Conservation (phyloP, 2,888 invertebrate species). For the Epistrophe grossulariae region DNA sequence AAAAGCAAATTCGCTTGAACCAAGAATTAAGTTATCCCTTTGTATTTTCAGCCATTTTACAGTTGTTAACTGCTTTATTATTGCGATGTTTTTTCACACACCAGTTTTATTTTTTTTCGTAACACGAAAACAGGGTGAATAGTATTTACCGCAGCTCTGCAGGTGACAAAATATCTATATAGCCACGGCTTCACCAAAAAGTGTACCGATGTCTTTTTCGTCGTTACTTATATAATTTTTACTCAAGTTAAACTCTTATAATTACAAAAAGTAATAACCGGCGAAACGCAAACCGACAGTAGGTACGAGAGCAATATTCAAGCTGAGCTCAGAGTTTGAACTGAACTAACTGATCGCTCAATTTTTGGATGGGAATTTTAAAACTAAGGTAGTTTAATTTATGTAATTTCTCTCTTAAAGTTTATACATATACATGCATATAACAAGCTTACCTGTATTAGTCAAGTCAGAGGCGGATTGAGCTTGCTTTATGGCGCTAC, state of each 20-base stretch:
- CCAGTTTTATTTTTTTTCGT: slow-evolving; percentile 11
- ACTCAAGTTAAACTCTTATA: not conserved
- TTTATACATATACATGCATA: not conserved
- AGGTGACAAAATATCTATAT: slow-evolving; percentile 35
- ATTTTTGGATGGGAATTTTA: not conserved
- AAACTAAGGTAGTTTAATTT: not conserved
- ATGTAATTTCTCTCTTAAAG: not conserved
- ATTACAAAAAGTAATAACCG: slow-evolving; percentile 11
- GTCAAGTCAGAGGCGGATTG: not conserved
- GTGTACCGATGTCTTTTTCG: not conserved
- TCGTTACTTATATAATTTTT: not conserved
- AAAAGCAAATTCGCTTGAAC: slow-evolving; percentile 13
- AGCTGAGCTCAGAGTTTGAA: slow-evolving; percentile 57
- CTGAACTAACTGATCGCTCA: not conserved
- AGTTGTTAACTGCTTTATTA: slow-evolving; percentile 39
- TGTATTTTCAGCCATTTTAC: slow-evolving; percentile 68
- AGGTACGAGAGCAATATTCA: slow-evolving; percentile 43
- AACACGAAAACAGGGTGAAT: slow-evolving; percentile 48
- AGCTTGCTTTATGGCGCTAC: not conserved
- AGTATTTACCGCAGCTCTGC: slow-evolving; percentile 18
- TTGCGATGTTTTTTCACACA: not conserved
- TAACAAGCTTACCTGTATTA: not conserved
- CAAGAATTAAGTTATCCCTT: slow-evolving; percentile 40
- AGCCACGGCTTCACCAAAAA: slow-evolving; percentile 26
- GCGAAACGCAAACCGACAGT: slow-evolving; percentile 14